Conservation (phyloP, 2,888 invertebrate species). For the Lasioglossum marginatum region DNA sequence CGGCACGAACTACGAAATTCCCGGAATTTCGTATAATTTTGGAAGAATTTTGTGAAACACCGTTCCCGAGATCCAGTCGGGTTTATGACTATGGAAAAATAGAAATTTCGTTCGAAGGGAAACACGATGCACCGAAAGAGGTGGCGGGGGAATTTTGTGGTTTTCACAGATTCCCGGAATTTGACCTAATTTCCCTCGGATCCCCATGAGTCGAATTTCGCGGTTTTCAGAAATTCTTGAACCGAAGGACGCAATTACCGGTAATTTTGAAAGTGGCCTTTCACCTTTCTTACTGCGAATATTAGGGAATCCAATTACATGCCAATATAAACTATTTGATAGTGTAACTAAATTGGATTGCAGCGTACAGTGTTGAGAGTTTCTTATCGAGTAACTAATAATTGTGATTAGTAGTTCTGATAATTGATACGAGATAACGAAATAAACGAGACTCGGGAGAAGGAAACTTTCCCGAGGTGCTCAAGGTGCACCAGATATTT, state of each 20-base stretch:
- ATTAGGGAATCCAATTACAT: not conserved
- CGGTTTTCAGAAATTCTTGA: slow-evolving; percentile 5
- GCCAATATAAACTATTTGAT: not conserved
- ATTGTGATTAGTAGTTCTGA: no score
- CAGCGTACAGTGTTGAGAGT: not conserved
- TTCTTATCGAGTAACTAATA: not conserved
- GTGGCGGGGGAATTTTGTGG: not conserved
- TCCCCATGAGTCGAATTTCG: slow-evolving; percentile 11
- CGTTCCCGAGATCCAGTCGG: not conserved
- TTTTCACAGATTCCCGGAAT: slow-evolving; percentile 7
- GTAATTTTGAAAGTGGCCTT: not conserved
- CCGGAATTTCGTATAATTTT: slow-evolving; percentile 15
- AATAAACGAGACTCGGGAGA: not conserved
- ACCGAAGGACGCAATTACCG: slow-evolving; percentile 2
- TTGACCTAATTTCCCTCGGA: not conserved
- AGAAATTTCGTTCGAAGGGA: slow-evolving; percentile 6
- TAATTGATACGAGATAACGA: no score
- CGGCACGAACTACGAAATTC: not conserved
- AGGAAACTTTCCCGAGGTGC: not conserved
- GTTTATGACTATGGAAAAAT: not conserved
- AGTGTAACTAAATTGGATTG: not conserved
- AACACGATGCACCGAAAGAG: not conserved
- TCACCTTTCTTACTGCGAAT: not conserved
- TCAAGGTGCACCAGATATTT: not conserved
- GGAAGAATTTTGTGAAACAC: not conserved